Base-by-base conservation (phyloP, 2,797 vertebrate genomes). In the Darevskia mixta region DNA sequence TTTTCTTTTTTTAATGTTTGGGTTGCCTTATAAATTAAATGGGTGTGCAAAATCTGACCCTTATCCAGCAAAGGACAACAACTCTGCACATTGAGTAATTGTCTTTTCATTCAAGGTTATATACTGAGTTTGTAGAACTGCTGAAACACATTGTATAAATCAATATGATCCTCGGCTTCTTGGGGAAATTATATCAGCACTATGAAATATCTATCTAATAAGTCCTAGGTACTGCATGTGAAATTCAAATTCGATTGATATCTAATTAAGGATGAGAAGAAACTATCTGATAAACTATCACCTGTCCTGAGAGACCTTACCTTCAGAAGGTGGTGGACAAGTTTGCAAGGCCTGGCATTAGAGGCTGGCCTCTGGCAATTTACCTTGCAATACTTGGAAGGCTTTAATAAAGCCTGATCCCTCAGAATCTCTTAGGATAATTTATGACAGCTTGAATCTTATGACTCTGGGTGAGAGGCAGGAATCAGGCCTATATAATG, bases 31-130 rank as follows among this genome's bases (percentile, higher is more conserved):
- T 86, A 92, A 89, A 86, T 82, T 76, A 82, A 35, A 55, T 49
- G 2, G 0, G 55, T 81, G 45, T 38, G 0, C 55, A 83, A 55
- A 87, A 87, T 1, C 1, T 0, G 0, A 61, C 10, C 82, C n/a
- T 73, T 82, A 3, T 88, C 78, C 86, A 5, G 2, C 41, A 90
- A 89, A 85, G 11, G 83, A 9, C 77, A 89, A 64, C 29, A 75
- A 85, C 38, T 66, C 77, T 82, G 76, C 92, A 71, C 81, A 92
- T 84, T 79, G 90, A 15, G 4, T 75, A 61, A 88, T 67, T 80
- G 29, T 73, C 49, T 69, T 85, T 85, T 45, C 27, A n/a, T 61
- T 85, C 79, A 80, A 85, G 58, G 84, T 49, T 82, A 86, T 4
- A 55, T 66, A 1, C 25, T 84, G 72, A 78, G 69, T 87, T 82